A percentile compares a stretch with the other conserved stretches of the same genome.
Conservation (phyloP, 2,113 vertebrate species). For the Gymnorhina tibicen region DNA sequence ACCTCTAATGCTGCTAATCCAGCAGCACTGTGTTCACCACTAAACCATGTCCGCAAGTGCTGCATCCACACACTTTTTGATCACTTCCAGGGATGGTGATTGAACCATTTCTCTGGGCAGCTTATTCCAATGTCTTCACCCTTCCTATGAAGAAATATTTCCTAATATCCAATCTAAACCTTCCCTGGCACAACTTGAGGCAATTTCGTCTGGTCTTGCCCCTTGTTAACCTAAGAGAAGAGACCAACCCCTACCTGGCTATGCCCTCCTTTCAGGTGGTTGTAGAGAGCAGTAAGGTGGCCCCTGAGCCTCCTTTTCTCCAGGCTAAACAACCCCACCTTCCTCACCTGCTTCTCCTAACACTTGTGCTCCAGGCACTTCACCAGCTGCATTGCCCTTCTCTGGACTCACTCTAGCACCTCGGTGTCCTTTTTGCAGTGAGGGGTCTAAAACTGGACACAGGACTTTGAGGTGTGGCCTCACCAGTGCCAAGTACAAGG, state of each 20-base stretch:
- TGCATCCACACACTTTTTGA: neutral
- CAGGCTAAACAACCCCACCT: neutral
- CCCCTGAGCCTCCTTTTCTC: neutral
- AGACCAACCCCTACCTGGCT: neutral
- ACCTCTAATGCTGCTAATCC: neutral
- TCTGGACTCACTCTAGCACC: neutral
- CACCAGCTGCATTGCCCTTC: neutral
- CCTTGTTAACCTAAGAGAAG: neutral
- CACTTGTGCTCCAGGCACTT: neutral
- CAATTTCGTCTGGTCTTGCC: neutral
- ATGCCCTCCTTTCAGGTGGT: neutral
- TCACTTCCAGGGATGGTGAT: neutral
- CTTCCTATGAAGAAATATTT: neutral
- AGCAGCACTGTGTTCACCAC: neutral
- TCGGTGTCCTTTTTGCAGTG: neutral
- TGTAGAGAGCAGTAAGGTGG: neutral
- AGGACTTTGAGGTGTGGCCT: neutral
- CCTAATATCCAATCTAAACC: neutral
- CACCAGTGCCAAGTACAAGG: accelerated
- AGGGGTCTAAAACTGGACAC: neutral
- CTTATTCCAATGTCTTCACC: neutral
- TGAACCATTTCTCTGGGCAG: neutral
- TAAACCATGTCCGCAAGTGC: neutral
- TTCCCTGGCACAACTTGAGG: neutral
- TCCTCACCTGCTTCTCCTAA: neutral